phyloP scores from a whole-genome alignment of 23 tunicate genomes.

The Ascidia mentula region DNA sequence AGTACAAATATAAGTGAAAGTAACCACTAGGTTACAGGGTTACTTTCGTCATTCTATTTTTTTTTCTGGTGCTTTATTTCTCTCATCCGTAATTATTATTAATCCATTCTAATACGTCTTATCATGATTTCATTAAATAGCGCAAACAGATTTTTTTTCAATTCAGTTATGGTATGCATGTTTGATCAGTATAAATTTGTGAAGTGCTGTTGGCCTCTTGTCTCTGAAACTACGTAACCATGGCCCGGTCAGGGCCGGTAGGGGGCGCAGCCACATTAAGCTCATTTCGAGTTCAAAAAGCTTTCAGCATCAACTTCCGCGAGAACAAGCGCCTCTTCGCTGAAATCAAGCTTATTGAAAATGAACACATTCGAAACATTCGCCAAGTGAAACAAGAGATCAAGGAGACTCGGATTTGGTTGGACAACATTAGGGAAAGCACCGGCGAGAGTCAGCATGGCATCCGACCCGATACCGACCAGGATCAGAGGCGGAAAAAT shows the following conservation, averaged over 20 bases:
- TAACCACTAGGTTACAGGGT: too few relatives aligned
- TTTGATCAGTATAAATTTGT: too few relatives aligned
- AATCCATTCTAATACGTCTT: too few relatives aligned
- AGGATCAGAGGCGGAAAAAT: neutral
- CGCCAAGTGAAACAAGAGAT: conserved; percentile 81
- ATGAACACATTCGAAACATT: conserved; percentile 71
- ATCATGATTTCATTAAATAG: too few relatives aligned
- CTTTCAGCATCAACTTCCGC: conserved; percentile 83
- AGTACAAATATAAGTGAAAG: too few relatives aligned
- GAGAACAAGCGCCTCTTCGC: conserved; percentile 74
- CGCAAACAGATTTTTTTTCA: too few relatives aligned
- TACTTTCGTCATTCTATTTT: too few relatives aligned
- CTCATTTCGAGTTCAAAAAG: conserved; percentile 80
- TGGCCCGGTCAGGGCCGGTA: conserved; percentile 51
- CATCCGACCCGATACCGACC: conserved; percentile 37
- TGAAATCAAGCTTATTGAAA: conserved; percentile 63
- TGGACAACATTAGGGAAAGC: conserved; percentile 49
- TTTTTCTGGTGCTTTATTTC: too few relatives aligned
- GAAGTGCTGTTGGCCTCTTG: too few relatives aligned
- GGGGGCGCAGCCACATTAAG: conserved; percentile 83
- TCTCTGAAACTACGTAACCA: too few relatives aligned
- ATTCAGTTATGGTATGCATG: too few relatives aligned
- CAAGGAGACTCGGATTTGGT: conserved; percentile 76
- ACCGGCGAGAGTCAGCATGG: conserved; percentile 72
- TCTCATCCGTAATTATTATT: too few relatives aligned